phyloP scores from a whole-genome alignment of 2,797 vertebrate species.

The Oreortyx pictus region DNA sequence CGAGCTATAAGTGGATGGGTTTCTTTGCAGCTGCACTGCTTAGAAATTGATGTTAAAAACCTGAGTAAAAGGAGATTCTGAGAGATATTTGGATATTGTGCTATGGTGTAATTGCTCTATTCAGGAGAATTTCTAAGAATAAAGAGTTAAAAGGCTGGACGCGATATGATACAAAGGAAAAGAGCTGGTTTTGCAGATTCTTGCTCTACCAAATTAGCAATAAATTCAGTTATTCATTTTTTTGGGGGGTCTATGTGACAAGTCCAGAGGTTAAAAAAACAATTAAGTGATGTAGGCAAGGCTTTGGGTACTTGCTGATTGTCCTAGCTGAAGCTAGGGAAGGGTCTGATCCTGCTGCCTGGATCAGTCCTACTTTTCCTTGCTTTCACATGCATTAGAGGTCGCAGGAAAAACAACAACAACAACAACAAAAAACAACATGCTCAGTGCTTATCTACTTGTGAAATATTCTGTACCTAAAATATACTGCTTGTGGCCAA shows the following conservation, averaged over 20 bases:
- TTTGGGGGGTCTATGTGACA: background rate
- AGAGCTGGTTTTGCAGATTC: background rate
- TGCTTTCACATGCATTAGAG: background rate
- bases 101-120: background rate
- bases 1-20: background rate
- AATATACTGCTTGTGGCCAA: background rate
- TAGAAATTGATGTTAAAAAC: background rate
- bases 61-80: background rate
- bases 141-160: background rate
- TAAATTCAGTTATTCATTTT: background rate
- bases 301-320: background rate
- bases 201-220: background rate
- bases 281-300: background rate
- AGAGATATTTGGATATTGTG: background rate
- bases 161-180: rapidly evolving
- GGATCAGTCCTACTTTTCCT: background rate
- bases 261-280: background rate
- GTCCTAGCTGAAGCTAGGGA: background rate
- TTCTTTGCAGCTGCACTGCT: background rate
- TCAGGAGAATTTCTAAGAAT: background rate
- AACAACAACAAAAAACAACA: too few relatives aligned
- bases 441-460: background rate
- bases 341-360: background rate
- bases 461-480: background rate
- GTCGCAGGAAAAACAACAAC: background rate